Percentiles rank a stretch among this genome's conserved stretches.
Evolutionary conservation across 2,888 invertebrate genomes (phyloP).

Genomic region (Tetropium fuscum): DNA sequence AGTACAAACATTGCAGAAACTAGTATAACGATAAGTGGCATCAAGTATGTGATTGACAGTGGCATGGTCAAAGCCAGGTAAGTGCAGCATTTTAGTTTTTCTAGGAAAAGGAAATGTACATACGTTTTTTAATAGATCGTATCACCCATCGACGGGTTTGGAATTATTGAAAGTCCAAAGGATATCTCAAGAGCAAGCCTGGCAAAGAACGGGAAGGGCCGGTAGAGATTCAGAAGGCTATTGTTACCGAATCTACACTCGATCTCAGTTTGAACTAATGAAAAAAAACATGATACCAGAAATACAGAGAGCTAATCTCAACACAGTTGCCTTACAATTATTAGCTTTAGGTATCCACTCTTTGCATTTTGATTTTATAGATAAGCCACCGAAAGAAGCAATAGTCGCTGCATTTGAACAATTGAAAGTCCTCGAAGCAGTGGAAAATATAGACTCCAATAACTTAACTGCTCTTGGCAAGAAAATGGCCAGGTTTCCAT

Average conservation of each 20-base stretch:
- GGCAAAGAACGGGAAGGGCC: slow-evolving; percentile 93
- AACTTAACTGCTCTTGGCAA: slow-evolving; percentile 83
- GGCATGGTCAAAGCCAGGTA: slow-evolving; percentile 92
- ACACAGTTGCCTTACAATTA: slow-evolving; percentile 75
- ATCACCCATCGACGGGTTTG: slow-evolving; percentile 84
- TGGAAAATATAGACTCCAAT: slow-evolving; percentile 71
- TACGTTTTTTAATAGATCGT: too few relatives aligned
- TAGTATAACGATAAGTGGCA: slow-evolving; percentile 94
- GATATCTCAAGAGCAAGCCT: slow-evolving; percentile 92
- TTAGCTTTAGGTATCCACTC: slow-evolving; percentile 72
- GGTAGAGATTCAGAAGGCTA: slow-evolving; percentile 88
- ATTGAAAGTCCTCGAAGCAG: slow-evolving; percentile 78
- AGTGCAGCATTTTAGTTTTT: too few relatives aligned
- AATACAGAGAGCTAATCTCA: slow-evolving; percentile 83
- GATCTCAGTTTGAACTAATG: slow-evolving; percentile 79
- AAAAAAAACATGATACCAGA: slow-evolving; percentile 84
- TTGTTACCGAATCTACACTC: slow-evolving; percentile 90
- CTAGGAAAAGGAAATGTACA: too few relatives aligned
- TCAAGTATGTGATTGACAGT: slow-evolving; percentile 91
- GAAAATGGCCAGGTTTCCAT: slow-evolving; percentile 90
- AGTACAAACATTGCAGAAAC: slow-evolving; percentile 99
- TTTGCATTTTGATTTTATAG: slow-evolving; percentile 89
- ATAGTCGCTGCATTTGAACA: slow-evolving; percentile 74
- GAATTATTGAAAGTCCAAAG: slow-evolving; percentile 85
- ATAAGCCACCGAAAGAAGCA: slow-evolving; percentile 83